These are phyloP conservation scores for Muntiacus muntjak DNA, from an alignment of 2,113 vertebrate genomes.

Conservation along the genomic window DNA sequence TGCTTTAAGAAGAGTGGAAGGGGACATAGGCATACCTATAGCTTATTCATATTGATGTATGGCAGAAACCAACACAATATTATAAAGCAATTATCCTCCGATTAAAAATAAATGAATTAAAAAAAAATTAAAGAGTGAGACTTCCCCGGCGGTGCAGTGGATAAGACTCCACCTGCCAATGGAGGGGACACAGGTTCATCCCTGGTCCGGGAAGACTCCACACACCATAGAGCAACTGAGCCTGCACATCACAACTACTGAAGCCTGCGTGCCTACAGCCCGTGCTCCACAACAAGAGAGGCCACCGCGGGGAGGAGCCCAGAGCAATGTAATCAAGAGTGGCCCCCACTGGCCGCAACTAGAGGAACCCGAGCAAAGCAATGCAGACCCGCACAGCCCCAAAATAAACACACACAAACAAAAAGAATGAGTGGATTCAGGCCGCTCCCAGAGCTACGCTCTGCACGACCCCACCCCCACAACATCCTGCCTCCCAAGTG, in stretches of 20 bases:
- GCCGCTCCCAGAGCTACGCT: fast-evolving
- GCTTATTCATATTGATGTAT: not conserved
- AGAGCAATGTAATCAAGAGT: not conserved
- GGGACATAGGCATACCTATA: not conserved
- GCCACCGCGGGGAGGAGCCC: not conserved
- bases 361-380: not conserved
- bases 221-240: not conserved
- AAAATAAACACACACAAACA: not conserved
- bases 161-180: not conserved
- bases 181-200: not conserved
- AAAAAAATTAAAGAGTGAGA: not conserved
- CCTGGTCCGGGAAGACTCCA: not conserved
- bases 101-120: not conserved
- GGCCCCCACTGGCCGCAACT: not conserved
- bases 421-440: not conserved
- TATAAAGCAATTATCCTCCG: not conserved
- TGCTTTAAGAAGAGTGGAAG: not conserved
- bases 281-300: not conserved
- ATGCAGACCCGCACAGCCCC: not conserved
- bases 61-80: not conserved
- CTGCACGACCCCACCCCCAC: not conserved
- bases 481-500: not conserved
- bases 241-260: not conserved
- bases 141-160: not conserved
- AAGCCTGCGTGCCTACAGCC: not conserved